Conservation (phyloP, 1,140 invertebrate genomes). For the Bombus superbus region DNA sequence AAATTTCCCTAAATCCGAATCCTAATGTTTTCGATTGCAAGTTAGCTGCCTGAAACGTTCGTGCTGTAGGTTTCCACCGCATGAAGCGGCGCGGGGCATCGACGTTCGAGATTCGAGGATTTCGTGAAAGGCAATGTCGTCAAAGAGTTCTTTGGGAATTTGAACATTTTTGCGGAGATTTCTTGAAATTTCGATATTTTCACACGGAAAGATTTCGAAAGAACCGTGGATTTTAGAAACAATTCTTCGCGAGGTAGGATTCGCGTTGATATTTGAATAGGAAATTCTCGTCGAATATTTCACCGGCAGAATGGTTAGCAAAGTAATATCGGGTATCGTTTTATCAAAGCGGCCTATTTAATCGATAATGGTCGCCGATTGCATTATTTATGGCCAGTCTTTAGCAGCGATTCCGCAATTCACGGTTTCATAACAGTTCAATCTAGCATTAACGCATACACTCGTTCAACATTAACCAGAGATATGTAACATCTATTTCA, state of each 20-base stretch:
- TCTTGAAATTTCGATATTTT: neutral
- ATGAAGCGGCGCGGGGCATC: neutral
- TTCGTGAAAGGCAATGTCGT: neutral
- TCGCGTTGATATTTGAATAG: neutral
- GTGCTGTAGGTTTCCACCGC: neutral
- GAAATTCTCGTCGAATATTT: neutral
- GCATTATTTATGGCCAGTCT: constrained; percentile 23
- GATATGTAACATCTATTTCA: neutral
- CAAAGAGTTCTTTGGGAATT: neutral
- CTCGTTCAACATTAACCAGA: constrained; percentile 2
- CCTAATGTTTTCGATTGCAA: neutral
- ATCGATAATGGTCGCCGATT: neutral
- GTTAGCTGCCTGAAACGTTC: neutral
- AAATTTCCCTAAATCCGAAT: neutral
- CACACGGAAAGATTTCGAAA: too few relatives aligned
- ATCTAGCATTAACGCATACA: neutral
- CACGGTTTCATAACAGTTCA: constrained; percentile 16
- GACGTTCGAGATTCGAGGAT: neutral
- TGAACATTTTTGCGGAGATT: neutral
- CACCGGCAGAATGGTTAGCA: neutral
- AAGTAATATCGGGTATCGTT: constrained; percentile 25
- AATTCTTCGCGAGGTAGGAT: neutral
- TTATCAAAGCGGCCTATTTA: constrained; percentile 17
- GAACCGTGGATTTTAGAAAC: neutral
- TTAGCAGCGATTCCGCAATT: constrained; percentile 4